Evolutionary conservation across 2,888 invertebrate genomes (phyloP).

Genomic region (Agonum fuliginosum): DNA sequence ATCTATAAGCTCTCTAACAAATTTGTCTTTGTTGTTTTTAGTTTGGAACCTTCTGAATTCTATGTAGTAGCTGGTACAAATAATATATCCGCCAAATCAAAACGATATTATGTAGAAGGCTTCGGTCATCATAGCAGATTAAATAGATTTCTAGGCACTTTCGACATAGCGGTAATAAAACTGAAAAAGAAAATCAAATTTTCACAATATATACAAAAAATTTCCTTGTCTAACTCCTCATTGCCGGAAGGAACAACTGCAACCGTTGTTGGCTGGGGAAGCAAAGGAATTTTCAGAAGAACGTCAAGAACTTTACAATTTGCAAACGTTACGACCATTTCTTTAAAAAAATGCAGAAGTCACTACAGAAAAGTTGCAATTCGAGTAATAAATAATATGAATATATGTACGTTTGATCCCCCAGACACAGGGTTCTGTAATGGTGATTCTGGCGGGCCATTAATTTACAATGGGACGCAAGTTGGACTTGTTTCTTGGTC

Average conservation of each 20-base stretch:
- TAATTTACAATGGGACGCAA: background rate
- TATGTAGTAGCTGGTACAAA: background rate
- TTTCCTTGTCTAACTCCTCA: background rate
- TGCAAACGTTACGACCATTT: background rate
- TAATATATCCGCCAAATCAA: background rate
- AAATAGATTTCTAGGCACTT: background rate
- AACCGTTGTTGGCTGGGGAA: background rate
- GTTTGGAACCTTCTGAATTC: background rate
- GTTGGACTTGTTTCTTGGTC: conserved; percentile 6
- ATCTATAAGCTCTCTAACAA: no score
- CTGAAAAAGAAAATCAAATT: background rate
- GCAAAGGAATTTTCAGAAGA: background rate
- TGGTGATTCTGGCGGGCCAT: conserved; percentile 1
- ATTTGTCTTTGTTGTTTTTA: conserved; percentile 12
- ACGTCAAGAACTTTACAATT: background rate
- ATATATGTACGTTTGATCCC: conserved; percentile 2
- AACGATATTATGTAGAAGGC: background rate
- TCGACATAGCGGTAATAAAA: background rate
- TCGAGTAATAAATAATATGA: background rate
- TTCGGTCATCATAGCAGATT: background rate
- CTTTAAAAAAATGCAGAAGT: background rate
- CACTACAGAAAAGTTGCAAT: background rate
- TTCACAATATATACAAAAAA: background rate
- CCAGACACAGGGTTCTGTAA: background rate
- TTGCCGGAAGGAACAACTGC: background rate